phyloP scores from a whole-genome alignment of 2,888 invertebrate genomes.

The Platycnemis pennipes region DNA sequence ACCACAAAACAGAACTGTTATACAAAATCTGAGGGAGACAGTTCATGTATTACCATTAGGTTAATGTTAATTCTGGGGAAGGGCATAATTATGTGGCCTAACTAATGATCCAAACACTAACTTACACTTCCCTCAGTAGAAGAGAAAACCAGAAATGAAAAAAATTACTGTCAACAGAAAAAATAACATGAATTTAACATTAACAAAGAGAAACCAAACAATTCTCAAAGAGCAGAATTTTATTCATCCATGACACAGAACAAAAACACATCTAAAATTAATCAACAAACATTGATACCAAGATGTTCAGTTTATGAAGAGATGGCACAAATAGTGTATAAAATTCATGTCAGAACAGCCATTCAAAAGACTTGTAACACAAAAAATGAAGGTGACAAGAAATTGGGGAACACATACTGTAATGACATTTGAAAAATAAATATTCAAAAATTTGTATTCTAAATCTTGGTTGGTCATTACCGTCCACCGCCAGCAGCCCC shows the following conservation, averaged over 20 bases:
- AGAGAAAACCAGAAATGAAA: no score
- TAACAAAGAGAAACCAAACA: background rate
- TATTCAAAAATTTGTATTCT: conserved; percentile 40
- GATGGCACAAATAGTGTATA: background rate
- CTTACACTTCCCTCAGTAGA: no score
- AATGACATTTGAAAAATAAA: conserved; percentile 15
- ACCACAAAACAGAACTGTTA: no score
- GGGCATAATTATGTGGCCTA: no score
- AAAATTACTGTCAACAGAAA: no score
- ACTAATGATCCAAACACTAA: no score
- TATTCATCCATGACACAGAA: background rate
- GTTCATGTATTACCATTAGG: no score
- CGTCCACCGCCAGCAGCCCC: conserved; percentile 78
- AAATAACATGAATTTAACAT: no score
- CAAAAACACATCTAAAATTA: background rate
- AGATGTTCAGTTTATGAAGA: background rate
- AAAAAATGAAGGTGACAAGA: background rate
- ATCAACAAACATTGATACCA: conserved; percentile 3
- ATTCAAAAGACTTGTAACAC: background rate
- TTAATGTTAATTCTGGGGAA: no score
- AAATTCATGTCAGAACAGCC: background rate
- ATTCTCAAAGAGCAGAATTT: background rate
- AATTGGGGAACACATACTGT: background rate
- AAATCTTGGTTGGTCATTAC: conserved; percentile 75
- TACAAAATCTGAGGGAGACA: no score